Base-by-base conservation (phyloP, 2,888 invertebrate genomes). In the Dascillus cervinus region DNA sequence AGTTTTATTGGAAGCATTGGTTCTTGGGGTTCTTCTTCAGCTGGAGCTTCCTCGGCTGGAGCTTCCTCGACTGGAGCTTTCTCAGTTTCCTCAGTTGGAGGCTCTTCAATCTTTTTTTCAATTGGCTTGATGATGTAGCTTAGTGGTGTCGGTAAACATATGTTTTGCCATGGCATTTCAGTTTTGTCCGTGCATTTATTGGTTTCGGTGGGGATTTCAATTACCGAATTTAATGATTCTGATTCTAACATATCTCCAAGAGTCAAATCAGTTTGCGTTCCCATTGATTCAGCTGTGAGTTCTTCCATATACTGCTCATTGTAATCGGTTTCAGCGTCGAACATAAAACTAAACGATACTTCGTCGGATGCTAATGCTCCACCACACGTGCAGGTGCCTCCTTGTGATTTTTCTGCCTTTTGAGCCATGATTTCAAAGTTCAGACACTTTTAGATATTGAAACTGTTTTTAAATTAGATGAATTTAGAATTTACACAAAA, bases 311-410 rank as follows among this genome's bases (percentile, higher is more conserved):
- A 37, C 13, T 22, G 32, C 26, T 42, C 42, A n/a, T 32, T 21
- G 14, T 42, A 42, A n/a, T 26, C 29, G 5, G 29, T 22, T 10
- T 42, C 39, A 11, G 26, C 27, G 14, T 42, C 39, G 17, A 34
- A 42, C 30, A 39, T 36, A 13, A 33, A 32, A 31, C 29, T 36
- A n/a, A n/a, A n/a, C n/a, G n/a, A n/a, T n/a, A n/a, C n/a, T n/a
- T n/a, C n/a, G n/a, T n/a, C n/a, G n/a, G n/a, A n/a, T n/a, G n/a
- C n/a, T n/a, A n/a, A n/a, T n/a, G n/a, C n/a, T n/a, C n/a, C n/a
- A n/a, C n/a, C n/a, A n/a, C n/a, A n/a, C n/a, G n/a, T n/a, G n/a
- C n/a, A n/a, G n/a, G n/a, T n/a, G n/a, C n/a, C n/a, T n/a, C n/a
- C n/a, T n/a, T n/a, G n/a, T n/a, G n/a, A n/a, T n/a, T n/a, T n/a